phyloP scores from a whole-genome alignment of 2,888 invertebrate genomes.

The Itoplectis maculator region DNA sequence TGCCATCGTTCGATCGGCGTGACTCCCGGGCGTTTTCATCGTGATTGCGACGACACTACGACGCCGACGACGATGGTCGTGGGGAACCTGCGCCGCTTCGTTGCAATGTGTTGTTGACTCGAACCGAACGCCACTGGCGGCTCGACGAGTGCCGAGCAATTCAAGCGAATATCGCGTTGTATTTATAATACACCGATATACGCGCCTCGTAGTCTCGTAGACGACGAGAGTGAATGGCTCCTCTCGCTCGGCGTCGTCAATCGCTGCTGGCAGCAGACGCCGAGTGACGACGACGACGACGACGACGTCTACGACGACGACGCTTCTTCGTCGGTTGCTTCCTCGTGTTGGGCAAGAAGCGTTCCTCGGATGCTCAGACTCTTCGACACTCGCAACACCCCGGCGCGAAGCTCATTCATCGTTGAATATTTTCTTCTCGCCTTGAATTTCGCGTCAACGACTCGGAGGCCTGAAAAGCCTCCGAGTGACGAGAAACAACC shows the following conservation, averaged over 20 bases:
- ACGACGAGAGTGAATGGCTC: constrained; percentile 46
- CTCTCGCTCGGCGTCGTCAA: constrained; percentile 25
- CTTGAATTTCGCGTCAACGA: not conserved
- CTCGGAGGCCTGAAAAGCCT: not conserved
- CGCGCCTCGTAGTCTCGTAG: not conserved
- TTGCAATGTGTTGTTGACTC: constrained; percentile 45
- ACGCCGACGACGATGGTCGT: constrained; percentile 18
- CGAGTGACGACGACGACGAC: constrained; percentile 16
- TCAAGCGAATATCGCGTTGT: constrained; percentile 40
- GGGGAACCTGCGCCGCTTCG: constrained; percentile 18
- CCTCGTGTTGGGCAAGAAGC: constrained; percentile 27
- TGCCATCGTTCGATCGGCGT: constrained; percentile 1
- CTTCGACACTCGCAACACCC: not conserved
- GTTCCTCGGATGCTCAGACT: constrained; percentile 46
- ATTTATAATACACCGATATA: constrained; percentile 48
- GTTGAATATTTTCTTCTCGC: constrained; percentile 9
- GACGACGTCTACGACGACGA: too few species aligned
- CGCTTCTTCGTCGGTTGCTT: not conserved
- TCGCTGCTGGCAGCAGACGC: constrained; percentile 40
- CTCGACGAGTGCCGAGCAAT: constrained; percentile 34
- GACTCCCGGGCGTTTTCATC: constrained; percentile 23
- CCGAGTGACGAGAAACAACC: not conserved
- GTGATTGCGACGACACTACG: not conserved
- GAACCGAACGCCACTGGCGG: not conserved
- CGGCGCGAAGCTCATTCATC: constrained; percentile 23